phyloP scores from a whole-genome alignment of 1,140 invertebrate genomes.

The Euura saliciscinereae region DNA sequence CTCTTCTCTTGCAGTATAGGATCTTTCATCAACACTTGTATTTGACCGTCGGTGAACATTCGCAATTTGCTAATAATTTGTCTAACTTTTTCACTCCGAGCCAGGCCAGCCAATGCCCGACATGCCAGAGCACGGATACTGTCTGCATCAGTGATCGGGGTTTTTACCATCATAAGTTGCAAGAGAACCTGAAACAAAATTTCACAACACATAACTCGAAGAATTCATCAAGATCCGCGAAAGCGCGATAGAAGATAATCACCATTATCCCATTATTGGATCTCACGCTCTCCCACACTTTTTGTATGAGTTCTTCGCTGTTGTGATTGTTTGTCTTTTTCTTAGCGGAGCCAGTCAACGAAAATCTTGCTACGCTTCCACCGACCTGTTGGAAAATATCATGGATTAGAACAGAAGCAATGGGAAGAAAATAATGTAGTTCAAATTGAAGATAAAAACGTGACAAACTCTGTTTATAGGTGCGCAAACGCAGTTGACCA shows the following conservation, averaged over 20 bases:
- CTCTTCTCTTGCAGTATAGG: slow-evolving; percentile 95
- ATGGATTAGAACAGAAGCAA: neutral
- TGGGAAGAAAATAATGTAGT: neutral
- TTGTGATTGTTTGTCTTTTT: slow-evolving; percentile 76
- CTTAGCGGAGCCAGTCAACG: slow-evolving; percentile 67
- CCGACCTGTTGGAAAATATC: slow-evolving; percentile 56
- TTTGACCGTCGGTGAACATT: slow-evolving; percentile 90
- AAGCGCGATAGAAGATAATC: slow-evolving; percentile 31
- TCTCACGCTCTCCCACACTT: slow-evolving; percentile 91
- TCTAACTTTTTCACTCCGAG: slow-evolving; percentile 87
- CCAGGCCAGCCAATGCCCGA: slow-evolving; percentile 88
- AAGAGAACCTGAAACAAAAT: slow-evolving; percentile 64
- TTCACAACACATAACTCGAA: neutral
- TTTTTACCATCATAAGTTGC: slow-evolving; percentile 87
- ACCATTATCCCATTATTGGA: slow-evolving; percentile 97
- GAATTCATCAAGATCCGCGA: neutral
- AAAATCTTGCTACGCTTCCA: slow-evolving; percentile 70
- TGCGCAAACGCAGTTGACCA: slow-evolving; percentile 93
- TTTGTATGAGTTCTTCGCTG: slow-evolving; percentile 86
- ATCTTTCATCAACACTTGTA: slow-evolving; percentile 94
- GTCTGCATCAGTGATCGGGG: slow-evolving; percentile 96
- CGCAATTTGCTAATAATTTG: slow-evolving; percentile 97
- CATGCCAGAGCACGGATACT: slow-evolving; percentile 90
- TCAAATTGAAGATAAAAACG: slow-evolving; percentile 15
- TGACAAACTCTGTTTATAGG: slow-evolving; percentile 78